A percentile compares a stretch with the other conserved stretches of the same genome.
Evolutionary conservation across 2,113 vertebrate genomes (phyloP).

Genomic region (Anolis sagrei): DNA sequence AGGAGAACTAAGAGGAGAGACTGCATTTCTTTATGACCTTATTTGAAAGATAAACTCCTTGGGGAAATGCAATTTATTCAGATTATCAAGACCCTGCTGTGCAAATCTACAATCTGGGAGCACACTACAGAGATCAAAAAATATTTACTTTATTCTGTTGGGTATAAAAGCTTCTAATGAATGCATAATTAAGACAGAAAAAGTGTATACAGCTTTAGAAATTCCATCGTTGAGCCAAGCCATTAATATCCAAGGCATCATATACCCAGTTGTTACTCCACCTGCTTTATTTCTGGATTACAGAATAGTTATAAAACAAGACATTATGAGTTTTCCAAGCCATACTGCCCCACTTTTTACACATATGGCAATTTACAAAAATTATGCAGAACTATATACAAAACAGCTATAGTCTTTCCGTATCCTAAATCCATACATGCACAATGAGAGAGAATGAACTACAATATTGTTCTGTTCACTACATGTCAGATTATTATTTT

Average conservation of each 20-base stretch:
- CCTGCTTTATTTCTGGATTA: conserved; percentile 82
- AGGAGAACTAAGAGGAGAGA: conserved; percentile 78
- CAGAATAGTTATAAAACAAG: conserved; percentile 75
- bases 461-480: not conserved
- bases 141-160: conserved; percentile 90
- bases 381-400: conserved; percentile 3
- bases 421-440: not conserved
- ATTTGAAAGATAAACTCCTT: conserved; percentile 88
- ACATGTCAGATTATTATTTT: not conserved
- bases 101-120: conserved; percentile 88
- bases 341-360: conserved; percentile 12
- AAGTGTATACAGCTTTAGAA: conserved; percentile 81
- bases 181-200: conserved; percentile 87
- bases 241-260: conserved; percentile 80
- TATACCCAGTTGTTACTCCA: conserved; percentile 78
- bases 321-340: conserved; percentile 56
- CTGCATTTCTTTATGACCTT: conserved; percentile 84
- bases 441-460: not conserved
- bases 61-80: conserved; percentile 89
- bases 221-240: conserved; percentile 79
- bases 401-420: not conserved
- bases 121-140: conserved; percentile 88
- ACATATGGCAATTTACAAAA: not conserved
- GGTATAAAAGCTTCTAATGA: conserved; percentile 89
- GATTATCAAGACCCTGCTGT: conserved; percentile 88